These are phyloP conservation scores for Ochropacha duplaris DNA, from an alignment of 2,888 invertebrate genomes.

Conservation along the genomic window DNA sequence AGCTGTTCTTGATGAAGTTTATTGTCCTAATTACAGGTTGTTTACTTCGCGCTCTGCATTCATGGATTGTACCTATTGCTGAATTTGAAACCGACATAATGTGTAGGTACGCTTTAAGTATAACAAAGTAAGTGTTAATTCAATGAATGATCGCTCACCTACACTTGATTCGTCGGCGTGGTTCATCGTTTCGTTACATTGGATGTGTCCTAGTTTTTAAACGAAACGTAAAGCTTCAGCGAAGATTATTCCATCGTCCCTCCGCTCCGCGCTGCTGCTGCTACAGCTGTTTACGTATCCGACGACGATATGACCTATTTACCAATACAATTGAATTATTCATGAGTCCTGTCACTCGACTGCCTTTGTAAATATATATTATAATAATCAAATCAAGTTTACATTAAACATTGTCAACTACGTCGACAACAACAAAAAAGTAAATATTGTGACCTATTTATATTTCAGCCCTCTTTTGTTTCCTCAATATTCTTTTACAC, in stretches of 20 bases:
- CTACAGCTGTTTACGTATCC: slow-evolving; percentile 58
- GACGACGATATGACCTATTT: slow-evolving; percentile 66
- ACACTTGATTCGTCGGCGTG: slow-evolving; percentile 17
- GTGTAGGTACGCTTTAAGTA: not conserved
- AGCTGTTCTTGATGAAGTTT: slow-evolving; percentile 75
- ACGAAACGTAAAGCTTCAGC: slow-evolving; percentile 33
- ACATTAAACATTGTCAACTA: slow-evolving; percentile 11
- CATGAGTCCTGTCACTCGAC: slow-evolving; percentile 53
- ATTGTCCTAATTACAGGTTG: slow-evolving; percentile 75
- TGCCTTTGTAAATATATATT: slow-evolving; percentile 34
- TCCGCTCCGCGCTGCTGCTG: too few relatives aligned
- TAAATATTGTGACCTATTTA: not conserved
- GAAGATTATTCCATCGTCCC: slow-evolving; percentile 44
- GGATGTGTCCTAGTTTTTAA: slow-evolving; percentile 47
- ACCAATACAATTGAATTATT: slow-evolving; percentile 68
- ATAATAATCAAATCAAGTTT: slow-evolving; percentile 25
- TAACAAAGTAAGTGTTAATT: not conserved
- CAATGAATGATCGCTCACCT: not conserved
- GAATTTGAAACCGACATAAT: slow-evolving; percentile 33
- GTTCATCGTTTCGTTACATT: slow-evolving; percentile 22
- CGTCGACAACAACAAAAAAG: not conserved
- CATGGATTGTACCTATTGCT: slow-evolving; percentile 48
- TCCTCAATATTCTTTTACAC: not conserved
- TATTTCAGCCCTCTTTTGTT: not conserved
- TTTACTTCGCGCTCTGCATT: slow-evolving; percentile 56